Percentiles rank a stretch among this genome's conserved stretches.
Evolutionary conservation across 2,888 invertebrate genomes (phyloP).

Genomic region (Apodemia duryi): DNA sequence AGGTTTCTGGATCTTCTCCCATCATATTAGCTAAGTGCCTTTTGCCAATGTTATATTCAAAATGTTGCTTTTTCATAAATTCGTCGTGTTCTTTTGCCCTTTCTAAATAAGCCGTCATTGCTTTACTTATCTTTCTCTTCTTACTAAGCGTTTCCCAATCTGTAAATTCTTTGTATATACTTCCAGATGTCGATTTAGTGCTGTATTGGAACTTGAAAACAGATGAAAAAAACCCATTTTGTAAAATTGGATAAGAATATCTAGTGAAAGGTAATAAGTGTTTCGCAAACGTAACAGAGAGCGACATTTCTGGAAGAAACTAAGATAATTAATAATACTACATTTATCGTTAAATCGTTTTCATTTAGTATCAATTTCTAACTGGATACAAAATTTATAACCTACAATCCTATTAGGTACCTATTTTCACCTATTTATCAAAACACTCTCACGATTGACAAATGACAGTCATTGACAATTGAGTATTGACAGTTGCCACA

Average conservation of each 20-base stretch:
- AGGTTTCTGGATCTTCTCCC: constrained; percentile 94
- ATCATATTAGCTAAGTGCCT: constrained; percentile 99
- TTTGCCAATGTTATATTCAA: constrained; percentile 94
- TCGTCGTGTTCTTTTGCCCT: constrained; percentile 89
- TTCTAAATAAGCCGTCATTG: constrained; percentile 93
- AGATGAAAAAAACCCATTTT: constrained; percentile 37
- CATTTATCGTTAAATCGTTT: too few species aligned
- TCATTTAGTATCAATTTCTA: too few species aligned
- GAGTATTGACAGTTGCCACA: too few species aligned
- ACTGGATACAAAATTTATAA: too few species aligned
- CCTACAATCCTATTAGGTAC: too few species aligned
- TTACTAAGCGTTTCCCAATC: constrained; percentile 67
- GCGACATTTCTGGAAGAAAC: constrained; percentile 45
- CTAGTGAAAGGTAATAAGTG: constrained; percentile 42
- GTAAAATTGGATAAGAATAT: constrained; percentile 37
- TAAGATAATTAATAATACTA: neutral
- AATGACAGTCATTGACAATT: too few species aligned
- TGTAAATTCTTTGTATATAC: constrained; percentile 48
- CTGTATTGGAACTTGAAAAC: constrained; percentile 40
- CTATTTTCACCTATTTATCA: too few species aligned
- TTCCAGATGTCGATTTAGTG: constrained; percentile 37
- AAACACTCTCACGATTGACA: too few species aligned
- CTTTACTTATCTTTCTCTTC: constrained; percentile 87
- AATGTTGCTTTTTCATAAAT: constrained; percentile 88
- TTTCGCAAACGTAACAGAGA: constrained; percentile 35